Base-by-base conservation (phyloP, 2,888 invertebrate genomes). In the Pristionchus mayeri region DNA sequence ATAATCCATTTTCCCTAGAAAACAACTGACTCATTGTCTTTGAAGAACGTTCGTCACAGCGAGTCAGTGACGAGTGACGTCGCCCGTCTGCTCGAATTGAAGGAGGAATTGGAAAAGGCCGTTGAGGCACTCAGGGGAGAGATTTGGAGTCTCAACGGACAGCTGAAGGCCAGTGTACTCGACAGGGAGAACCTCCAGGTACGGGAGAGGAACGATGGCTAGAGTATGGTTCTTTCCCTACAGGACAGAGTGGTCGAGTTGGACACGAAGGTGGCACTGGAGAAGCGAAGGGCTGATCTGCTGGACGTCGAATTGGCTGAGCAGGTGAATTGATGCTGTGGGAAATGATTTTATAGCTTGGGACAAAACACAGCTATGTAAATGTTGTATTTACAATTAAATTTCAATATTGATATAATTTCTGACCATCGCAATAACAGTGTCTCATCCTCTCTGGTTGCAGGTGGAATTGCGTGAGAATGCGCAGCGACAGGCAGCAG, bases 111-210 rank as follows among this genome's bases (percentile, higher is more conserved):
- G 63, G 91, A 91, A 84, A 89, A 85, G 16, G 90, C 91, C 3
- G 90, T 91, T 0, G 87, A 89, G 78, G 88, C 90, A 6, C 86
- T 91, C 27, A 89, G 90, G 85, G 90, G 88, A 27, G 91, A 91
- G 85, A 88, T 92, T 37, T 92, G 91, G 92, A 85, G 89, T 7
- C 87, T 92, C 7, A 92, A 92, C 84, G 89, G 89, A 34, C 89
- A 91, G 60, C 83, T 92, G 83, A 60, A 82, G 81, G 81, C 81
- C 40, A 82, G 81, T 37, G 63, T 82, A 24, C 60, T 82, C 27
- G 81, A 82, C 27, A 40, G 81, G 16, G 81, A 82, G 27, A 82
- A 82, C 63, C 60, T 82, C 18, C 75, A 60, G 67, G 87, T 79
- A 54, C 6, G 34, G 18, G 54, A 44, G 7, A 54, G 54, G 21